Base-by-base conservation (phyloP, 2,888 invertebrate genomes). In the Himalopsyche kuldschensis region DNA sequence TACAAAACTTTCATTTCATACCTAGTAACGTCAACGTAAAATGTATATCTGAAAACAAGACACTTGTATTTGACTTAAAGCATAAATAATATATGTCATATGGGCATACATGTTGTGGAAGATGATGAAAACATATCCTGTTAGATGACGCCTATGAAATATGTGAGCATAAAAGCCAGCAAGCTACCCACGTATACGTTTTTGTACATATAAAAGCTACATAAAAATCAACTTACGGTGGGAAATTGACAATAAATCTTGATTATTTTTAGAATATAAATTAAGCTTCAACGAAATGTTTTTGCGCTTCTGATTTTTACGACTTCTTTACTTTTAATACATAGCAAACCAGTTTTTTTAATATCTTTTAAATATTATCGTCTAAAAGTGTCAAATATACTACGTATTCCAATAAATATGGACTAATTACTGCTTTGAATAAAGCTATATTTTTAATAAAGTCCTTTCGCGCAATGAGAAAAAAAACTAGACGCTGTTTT, bases 121-220 rank as follows among this genome's bases (percentile, higher is more conserved):
- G 41, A 31, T 76, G 20, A 76, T 69, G 76, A 76, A 76, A 76
- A 76, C 76, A 76, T 76, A 69, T 69, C 69, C 69, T 69, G 69
- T 69, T 69, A 69, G 69, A 69, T 15, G 69, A 69, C 69, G 69
- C 69, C 69, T 27, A 11, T 69, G 27, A 69, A 69, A 69, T 24
- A 30, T 30, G 69, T 69, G 69, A 69, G 3, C 69, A 30, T 69
- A 69, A 69, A 69, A 69, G 30, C 69, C 69, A 69, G 10, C 63
- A 63, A 69, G 11, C 69, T 69, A 30, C 69, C 69, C 69, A 69
- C 69, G 69, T 27, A 27, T 11, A 30, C 27, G 15, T 15, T 11
- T 69, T 69, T 15, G 27, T 69, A 69, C 27, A 55, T 10, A 5
- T 20, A 69, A 11, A 69, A 69, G 27, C 15, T 69, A 69, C 27